Percentiles rank a stretch among this genome's conserved stretches.
These are phyloP conservation scores for Nomada ferruginata DNA, from an alignment of 2,888 invertebrate genomes.

Conservation along the genomic window DNA sequence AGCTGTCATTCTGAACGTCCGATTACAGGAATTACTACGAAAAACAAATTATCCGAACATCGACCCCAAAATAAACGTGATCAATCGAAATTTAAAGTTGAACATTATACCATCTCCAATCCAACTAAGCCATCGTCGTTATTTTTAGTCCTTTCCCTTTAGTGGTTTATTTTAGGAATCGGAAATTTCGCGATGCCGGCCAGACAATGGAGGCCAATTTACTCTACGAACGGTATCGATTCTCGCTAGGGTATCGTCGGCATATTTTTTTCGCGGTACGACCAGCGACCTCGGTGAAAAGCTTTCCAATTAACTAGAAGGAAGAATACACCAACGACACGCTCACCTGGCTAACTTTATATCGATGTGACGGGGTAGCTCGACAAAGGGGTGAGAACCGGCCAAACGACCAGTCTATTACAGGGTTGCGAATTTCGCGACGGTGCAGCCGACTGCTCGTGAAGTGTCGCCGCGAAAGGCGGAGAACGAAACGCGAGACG, in stretches of 20 bases:
- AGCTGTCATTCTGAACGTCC: too few species aligned
- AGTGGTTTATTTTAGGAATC: background rate
- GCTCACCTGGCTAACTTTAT: slow-evolving; percentile 6
- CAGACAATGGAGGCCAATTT: slow-evolving; percentile 55
- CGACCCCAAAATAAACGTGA: background rate
- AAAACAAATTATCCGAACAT: too few species aligned
- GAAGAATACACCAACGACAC: slow-evolving; percentile 20
- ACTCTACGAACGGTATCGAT: slow-evolving; percentile 53
- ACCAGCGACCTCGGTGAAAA: slow-evolving; percentile 68
- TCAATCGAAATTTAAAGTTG: background rate
- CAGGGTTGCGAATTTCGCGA: background rate
- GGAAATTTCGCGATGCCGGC: slow-evolving; percentile 16
- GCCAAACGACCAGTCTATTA: slow-evolving; percentile 31
- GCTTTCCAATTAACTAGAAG: slow-evolving; percentile 73
- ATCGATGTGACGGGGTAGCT: slow-evolving; percentile 3
- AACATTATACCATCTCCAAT: background rate
- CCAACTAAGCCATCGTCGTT: background rate
- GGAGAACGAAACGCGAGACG: slow-evolving; percentile 4
- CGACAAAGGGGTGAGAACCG: slow-evolving; percentile 13
- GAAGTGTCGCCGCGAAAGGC: background rate
- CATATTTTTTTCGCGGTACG: slow-evolving; percentile 51
- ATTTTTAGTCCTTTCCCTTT: slow-evolving; percentile 3
- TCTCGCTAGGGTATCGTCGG: slow-evolving; percentile 45
- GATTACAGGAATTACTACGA: too few species aligned
- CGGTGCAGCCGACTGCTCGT: background rate